Conservation (phyloP, 2,797 vertebrate genomes). For the Sebastes wilsoni region DNA sequence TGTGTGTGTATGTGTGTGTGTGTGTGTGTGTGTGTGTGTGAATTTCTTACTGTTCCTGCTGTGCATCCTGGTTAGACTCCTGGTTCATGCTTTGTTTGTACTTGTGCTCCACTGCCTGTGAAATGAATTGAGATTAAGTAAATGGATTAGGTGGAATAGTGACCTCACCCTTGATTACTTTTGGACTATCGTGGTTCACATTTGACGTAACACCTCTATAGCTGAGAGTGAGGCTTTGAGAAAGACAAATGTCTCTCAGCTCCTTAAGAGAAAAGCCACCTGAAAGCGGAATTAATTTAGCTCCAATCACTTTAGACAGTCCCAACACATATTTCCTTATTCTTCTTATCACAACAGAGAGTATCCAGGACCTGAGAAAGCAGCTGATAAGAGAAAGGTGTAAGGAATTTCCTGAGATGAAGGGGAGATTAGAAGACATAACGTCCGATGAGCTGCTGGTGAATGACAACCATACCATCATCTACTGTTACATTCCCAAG, state of each 20-base stretch:
- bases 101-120: neutral
- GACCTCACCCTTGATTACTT: neutral
- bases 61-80: neutral
- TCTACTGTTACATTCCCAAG: constrained; percentile 96
- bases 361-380: constrained; percentile 9
- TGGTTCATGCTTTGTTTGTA: neutral
- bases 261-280: neutral
- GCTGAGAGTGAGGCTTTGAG: neutral
- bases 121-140: neutral
- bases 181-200: neutral
- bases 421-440: too few species aligned
- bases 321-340: neutral
- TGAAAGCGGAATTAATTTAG: neutral
- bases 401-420: too few species aligned
- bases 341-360: neutral
- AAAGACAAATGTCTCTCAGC: neutral
- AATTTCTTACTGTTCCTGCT: neutral
- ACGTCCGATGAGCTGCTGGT: constrained; percentile 82
- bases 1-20: neutral
- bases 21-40: neutral
- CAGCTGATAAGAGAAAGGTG: constrained; percentile 14
- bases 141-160: neutral
- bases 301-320: neutral
- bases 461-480: constrained; percentile 89
- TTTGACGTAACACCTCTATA: neutral